Conservation (phyloP, 1,140 invertebrate genomes). For the Euborellia annulipes region DNA sequence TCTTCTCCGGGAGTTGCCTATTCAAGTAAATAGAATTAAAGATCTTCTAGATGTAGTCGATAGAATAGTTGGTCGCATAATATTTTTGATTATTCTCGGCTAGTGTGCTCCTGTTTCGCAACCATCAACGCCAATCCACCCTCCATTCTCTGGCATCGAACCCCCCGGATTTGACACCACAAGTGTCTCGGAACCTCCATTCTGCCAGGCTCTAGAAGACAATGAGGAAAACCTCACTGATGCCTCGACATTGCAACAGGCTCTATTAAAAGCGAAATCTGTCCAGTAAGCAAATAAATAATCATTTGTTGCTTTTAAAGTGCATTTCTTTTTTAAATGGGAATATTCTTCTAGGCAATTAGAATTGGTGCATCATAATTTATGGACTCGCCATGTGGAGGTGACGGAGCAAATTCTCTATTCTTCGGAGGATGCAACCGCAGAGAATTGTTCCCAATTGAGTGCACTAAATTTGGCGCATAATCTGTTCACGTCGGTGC, state of each 20-base stretch:
- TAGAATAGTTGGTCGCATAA: too few species aligned
- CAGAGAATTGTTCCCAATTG: constrained; percentile 35
- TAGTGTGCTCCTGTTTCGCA: too few species aligned
- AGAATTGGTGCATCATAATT: constrained; percentile 47
- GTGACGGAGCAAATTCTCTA: constrained; percentile 49
- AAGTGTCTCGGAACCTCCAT: too few species aligned
- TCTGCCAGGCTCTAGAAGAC: background rate
- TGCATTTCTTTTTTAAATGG: constrained; percentile 1
- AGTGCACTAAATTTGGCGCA: constrained; percentile 73
- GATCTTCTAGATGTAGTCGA: too few species aligned
- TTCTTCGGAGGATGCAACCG: constrained; percentile 23
- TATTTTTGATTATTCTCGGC: too few species aligned
- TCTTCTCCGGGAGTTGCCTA: constrained; percentile 66
- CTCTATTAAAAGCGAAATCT: constrained; percentile 11
- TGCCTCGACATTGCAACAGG: constrained; percentile 4
- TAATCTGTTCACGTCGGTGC: constrained; percentile 77
- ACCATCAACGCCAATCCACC: too few species aligned
- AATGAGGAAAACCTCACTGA: constrained; percentile 8
- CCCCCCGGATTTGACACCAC: too few species aligned
- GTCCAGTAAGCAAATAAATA: constrained; percentile 15
- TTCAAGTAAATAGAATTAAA: constrained; percentile 20
- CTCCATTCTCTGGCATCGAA: too few species aligned
- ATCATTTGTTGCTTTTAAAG: background rate
- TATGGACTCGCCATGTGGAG: constrained; percentile 52
- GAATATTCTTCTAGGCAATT: constrained; percentile 13